phyloP scores from a whole-genome alignment of 1,140 invertebrate genomes.

The Mizuhopecten yessoensis region DNA sequence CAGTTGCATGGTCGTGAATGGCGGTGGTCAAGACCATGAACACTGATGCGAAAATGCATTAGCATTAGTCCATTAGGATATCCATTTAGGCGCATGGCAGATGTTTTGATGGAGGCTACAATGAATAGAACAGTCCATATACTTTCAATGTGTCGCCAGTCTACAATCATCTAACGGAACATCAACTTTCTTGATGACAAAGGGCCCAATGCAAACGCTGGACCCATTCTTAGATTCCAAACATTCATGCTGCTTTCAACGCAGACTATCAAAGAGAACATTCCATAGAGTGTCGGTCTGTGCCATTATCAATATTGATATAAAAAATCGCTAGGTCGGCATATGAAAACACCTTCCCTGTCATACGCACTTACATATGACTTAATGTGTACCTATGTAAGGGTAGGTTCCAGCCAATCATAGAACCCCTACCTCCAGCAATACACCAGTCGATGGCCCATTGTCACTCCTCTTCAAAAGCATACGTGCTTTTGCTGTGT shows the following conservation, averaged over 20 bases:
- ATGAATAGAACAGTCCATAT: not conserved
- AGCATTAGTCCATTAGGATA: not conserved
- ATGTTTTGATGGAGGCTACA: not conserved
- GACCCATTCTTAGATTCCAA: not conserved
- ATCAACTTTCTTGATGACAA: not conserved
- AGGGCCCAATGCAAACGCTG: not conserved
- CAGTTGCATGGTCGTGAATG: not conserved
- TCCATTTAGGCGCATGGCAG: not conserved
- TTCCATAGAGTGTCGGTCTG: not conserved
- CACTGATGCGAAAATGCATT: not conserved
- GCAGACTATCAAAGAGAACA: not conserved
- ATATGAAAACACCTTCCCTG: not conserved
- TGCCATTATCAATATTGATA: constrained; percentile 21
- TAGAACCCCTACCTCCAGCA: not conserved
- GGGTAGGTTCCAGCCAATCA: not conserved
- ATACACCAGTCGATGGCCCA: constrained; percentile 20
- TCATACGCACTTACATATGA: constrained; percentile 9
- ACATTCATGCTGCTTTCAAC: not conserved
- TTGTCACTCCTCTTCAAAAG: constrained; percentile 26
- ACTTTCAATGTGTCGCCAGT: not conserved
- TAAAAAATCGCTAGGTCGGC: not conserved
- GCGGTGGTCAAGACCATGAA: not conserved
- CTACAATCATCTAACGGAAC: not conserved
- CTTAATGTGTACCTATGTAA: not conserved
- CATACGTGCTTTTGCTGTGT: constrained; percentile 33